Base-by-base conservation (phyloP, 1,140 invertebrate genomes). In the Zaprionus tsacasi region DNA sequence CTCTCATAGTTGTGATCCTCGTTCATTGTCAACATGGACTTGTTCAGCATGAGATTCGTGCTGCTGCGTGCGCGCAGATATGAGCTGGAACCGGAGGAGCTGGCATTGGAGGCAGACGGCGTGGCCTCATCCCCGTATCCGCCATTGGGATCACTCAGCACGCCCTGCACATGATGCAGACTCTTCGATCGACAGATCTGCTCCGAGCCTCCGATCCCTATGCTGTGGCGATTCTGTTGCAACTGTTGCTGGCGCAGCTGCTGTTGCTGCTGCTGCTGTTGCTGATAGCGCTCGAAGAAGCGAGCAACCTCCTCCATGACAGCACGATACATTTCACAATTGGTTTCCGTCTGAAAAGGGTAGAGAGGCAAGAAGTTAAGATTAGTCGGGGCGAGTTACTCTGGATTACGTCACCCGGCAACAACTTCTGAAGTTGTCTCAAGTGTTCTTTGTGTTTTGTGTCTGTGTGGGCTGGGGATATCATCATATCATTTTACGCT, bases 301-400 rank as follows among this genome's bases (percentile, higher is more conserved):
- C 94, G 94, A 15, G 96, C 94, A 48, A 96, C 95, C 93, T 97
- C 96, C 89, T 96, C 95, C 94, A 97, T 95, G 71, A 97, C 94
- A 11, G 95, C 96, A 78, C 95, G 94, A 91, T 96, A 96, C 96
- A 97, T 97, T 91, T 96, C 95, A 73, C 95, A 94, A 91, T 95
- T 96, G 25, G 95, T 94, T 92, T 96, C 96, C 74, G 95, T 95
- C 96, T 97, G 93, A 5, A 56, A 45, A 35, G 0, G 15, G 10
- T 1, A 33, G 48, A 33, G 48, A 36, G 1, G 30, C 36, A 10
- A 45, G 21, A 21, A 13, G 0, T 25, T 15, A 1, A n/a, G 10
- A 33, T 15, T 36, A 38, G 38, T 48, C 40, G 12, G 17, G 45
- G 15, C n/a, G 17, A 17, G 10, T 2, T 25, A 6, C 17, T 2